Evolutionary conservation across 2,113 vertebrate species (phyloP).

Genomic region (Lepus europaeus): DNA sequence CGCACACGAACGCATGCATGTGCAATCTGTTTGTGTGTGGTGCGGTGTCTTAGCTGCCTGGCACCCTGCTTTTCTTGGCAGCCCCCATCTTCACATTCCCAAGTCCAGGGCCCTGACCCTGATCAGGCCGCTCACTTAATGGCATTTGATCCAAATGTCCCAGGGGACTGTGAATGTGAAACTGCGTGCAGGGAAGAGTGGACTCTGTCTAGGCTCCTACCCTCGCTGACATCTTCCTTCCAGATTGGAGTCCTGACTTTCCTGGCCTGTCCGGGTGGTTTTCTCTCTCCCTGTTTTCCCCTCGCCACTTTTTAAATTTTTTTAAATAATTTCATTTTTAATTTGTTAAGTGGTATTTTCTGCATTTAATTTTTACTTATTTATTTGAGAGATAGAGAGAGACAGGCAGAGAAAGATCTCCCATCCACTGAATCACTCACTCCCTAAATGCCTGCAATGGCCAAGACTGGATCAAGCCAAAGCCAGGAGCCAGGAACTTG

Average conservation of each 20-base stretch:
- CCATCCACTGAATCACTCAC: no score
- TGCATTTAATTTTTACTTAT: no score
- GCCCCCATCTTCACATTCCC: not conserved
- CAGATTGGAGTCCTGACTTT: not conserved
- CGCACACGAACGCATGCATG: not conserved
- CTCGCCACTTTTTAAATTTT: not conserved
- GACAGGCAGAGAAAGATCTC: no score
- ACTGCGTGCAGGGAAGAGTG: not conserved
- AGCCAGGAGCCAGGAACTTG: no score
- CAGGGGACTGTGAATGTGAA: not conserved
- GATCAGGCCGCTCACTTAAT: not conserved
- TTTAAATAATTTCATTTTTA: not conserved
- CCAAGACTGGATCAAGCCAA: no score
- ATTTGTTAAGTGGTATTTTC: not conserved
- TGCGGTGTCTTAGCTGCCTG: not conserved
- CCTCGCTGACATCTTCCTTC: not conserved
- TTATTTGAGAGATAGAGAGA: no score
- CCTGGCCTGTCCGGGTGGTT: not conserved
- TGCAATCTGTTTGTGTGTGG: not conserved
- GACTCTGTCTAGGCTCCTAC: not conserved
- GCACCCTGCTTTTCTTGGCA: not conserved
- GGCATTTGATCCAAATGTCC: not conserved
- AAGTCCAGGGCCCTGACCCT: not conserved
- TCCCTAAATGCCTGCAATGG: no score
- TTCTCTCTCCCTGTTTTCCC: not conserved